Percentiles rank a stretch among this genome's conserved stretches.
phyloP scores from a whole-genome alignment of 2,113 vertebrate species.

The Neotoma lepida region DNA sequence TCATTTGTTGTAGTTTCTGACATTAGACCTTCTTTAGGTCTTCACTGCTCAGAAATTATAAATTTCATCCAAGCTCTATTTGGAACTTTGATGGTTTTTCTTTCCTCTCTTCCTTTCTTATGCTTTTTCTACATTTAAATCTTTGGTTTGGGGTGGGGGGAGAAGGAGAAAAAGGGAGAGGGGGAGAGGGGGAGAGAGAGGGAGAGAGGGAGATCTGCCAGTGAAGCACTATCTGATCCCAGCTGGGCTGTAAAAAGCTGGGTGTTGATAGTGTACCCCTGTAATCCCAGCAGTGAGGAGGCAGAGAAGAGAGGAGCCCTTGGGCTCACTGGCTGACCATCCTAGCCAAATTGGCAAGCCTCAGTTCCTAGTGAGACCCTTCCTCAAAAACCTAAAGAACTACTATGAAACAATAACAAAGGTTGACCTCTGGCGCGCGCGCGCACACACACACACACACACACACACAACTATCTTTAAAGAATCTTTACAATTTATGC shows the following conservation, averaged over 20 bases:
- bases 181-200: too few species aligned
- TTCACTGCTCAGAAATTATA: slow-evolving; percentile 28
- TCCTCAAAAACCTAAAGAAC: not conserved
- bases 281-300: not conserved
- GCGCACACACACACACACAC: fast-evolving
- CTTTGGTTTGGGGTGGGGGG: not conserved
- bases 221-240: not conserved
- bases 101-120: not conserved
- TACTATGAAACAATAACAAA: too few species aligned
- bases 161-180: not conserved
- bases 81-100: slow-evolving; percentile 27
- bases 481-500: not conserved
- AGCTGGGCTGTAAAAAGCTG: not conserved
- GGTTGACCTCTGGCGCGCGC: too few species aligned
- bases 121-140: slow-evolving; percentile 43
- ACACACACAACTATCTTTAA: not conserved
- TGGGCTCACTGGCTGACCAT: not conserved
- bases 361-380: not conserved
- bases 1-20: slow-evolving; percentile 11
- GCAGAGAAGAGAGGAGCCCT: not conserved
- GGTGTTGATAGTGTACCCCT: not conserved
- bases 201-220: not conserved
- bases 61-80: slow-evolving; percentile 41
- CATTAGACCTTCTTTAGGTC: not conserved
- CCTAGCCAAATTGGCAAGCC: not conserved